phyloP scores from a whole-genome alignment of 2,888 invertebrate species.

The Heliconius hortense region DNA sequence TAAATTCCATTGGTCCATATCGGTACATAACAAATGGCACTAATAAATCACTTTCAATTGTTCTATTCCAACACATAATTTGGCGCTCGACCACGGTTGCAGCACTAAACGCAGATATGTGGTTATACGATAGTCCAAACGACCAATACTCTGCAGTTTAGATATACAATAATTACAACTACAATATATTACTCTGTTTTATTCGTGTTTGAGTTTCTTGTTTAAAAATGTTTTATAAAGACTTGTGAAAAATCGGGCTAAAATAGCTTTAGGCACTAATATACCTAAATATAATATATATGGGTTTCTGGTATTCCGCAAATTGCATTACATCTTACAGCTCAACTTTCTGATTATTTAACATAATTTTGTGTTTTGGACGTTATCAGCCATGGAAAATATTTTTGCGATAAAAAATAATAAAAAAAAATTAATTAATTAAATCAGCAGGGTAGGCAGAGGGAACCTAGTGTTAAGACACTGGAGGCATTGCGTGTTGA shows the following conservation, averaged over 20 bases:
- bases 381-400: too few relatives aligned
- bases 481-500: too few relatives aligned
- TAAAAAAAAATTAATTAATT: too few relatives aligned
- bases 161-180: slow-evolving; percentile 14
- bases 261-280: background rate
- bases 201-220: background rate
- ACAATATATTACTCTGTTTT: background rate
- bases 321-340: too few relatives aligned
- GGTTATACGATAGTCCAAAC: slow-evolving; percentile 31
- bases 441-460: too few relatives aligned
- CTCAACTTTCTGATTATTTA: too few relatives aligned
- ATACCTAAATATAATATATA: background rate
- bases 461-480: too few relatives aligned
- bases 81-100: slow-evolving; percentile 31
- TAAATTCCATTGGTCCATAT: slow-evolving; percentile 26
- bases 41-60: slow-evolving; percentile 40
- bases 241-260: background rate
- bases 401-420: too few relatives aligned
- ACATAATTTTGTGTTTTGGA: too few relatives aligned
- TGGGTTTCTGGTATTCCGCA: too few relatives aligned
- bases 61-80: slow-evolving; percentile 39
- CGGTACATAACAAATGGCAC: slow-evolving; percentile 31
- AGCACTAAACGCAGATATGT: slow-evolving; percentile 37
- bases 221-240: background rate
- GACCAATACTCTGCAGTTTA: slow-evolving; percentile 22